These are phyloP conservation scores for Blastomussa wellsi DNA, from an alignment of 92 coral and sea anemone genomes.

Conservation along the genomic window DNA sequence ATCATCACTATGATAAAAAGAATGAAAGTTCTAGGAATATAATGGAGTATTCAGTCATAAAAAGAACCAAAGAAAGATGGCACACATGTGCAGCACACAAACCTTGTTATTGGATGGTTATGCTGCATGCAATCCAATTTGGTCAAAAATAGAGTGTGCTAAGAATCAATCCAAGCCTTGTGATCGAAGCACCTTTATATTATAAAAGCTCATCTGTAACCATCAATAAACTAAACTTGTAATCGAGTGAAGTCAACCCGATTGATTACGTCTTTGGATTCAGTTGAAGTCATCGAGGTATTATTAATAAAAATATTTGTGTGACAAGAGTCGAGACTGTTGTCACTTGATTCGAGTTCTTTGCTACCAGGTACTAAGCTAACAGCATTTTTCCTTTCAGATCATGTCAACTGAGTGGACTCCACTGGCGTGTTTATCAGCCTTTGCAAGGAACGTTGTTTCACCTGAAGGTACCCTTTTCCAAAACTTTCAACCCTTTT, in stretches of 20 bases:
- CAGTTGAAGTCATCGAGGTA: neutral
- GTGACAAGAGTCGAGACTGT: neutral
- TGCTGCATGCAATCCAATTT: neutral
- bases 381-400: neutral
- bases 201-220: neutral
- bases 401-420: slow-evolving; percentile 31
- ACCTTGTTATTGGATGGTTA: neutral
- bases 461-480: slow-evolving; percentile 5
- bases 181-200: neutral
- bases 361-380: neutral
- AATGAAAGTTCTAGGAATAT: too few relatives aligned
- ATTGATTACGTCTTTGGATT: neutral
- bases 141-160: too few relatives aligned
- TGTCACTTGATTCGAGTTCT: neutral
- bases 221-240: neutral
- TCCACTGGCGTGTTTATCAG: slow-evolving; percentile 32
- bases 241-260: too few relatives aligned
- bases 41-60: too few relatives aligned
- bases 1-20: too few relatives aligned
- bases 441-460: neutral
- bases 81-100: too few relatives aligned
- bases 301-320: neutral
- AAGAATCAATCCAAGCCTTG: too few relatives aligned
- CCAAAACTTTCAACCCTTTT: neutral
- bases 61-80: too few relatives aligned